phyloP scores from a whole-genome alignment of 92 coral and sea anemone species.

The Pocillopora grandis region DNA sequence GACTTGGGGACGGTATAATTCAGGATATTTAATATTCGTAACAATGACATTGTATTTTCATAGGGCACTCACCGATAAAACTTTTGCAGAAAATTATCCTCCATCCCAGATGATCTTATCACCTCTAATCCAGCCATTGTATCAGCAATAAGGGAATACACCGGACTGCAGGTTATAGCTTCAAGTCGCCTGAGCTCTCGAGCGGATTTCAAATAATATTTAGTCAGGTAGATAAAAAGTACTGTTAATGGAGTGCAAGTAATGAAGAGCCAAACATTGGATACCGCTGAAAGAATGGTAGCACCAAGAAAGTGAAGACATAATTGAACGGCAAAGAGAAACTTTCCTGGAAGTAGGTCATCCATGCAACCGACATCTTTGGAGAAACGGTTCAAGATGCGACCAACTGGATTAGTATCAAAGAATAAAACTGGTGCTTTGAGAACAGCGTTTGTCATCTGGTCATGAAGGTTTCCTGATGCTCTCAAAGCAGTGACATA shows the following conservation, averaged over 20 bases:
- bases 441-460: constrained; percentile 25
- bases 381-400: constrained; percentile 37
- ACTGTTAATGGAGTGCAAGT: constrained; percentile 46
- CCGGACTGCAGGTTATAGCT: constrained; percentile 52
- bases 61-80: constrained; percentile 4
- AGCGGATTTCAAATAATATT: constrained; percentile 74
- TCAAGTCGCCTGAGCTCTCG: constrained; percentile 83
- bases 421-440: constrained; percentile 41
- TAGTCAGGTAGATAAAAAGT: constrained; percentile 64
- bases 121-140: constrained; percentile 22
- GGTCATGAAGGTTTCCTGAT: constrained; percentile 23
- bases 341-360: constrained; percentile 25
- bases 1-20: too few relatives aligned
- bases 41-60: too few relatives aligned
- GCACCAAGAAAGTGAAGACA: not conserved
- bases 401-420: constrained; percentile 32
- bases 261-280: constrained; percentile 26
- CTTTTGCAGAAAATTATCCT: not conserved
- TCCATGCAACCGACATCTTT: constrained; percentile 32
- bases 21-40: too few relatives aligned
- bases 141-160: constrained; percentile 26
- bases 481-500: constrained; percentile 25
- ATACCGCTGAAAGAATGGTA: constrained; percentile 12
- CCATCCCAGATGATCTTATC: constrained; percentile 28
- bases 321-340: constrained; percentile 7